A percentile compares a stretch with the other conserved stretches of the same genome.
These are phyloP conservation scores for Aphaenogaster rudis DNA, from an alignment of 1,140 invertebrate genomes.

Conservation along the genomic window DNA sequence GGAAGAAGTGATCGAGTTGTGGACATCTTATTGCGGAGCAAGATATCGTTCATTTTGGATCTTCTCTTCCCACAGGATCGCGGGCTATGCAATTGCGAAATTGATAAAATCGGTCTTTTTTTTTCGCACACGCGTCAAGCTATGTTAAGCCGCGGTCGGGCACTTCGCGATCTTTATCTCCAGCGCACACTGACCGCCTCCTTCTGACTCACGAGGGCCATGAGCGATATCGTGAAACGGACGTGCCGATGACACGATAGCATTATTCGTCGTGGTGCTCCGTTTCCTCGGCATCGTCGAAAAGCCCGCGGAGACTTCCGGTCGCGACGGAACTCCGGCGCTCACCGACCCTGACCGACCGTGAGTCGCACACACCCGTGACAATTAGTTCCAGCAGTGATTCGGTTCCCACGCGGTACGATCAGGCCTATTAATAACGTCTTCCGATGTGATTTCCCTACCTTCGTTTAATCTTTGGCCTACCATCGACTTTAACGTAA, in stretches of 20 bases:
- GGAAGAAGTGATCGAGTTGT: neutral
- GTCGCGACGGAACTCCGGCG: constrained; percentile 41
- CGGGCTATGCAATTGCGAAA: neutral
- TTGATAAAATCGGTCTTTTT: constrained; percentile 34
- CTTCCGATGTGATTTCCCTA: constrained; percentile 41
- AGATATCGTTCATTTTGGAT: neutral
- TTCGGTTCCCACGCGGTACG: constrained; percentile 58
- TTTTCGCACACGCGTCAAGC: constrained; percentile 11
- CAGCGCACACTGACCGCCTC: neutral
- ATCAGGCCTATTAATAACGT: constrained; percentile 57
- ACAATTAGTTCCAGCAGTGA: constrained; percentile 67
- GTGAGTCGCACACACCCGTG: constrained; percentile 55
- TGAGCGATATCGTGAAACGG: constrained; percentile 52
- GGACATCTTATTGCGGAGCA: no score
- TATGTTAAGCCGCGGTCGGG: constrained; percentile 21
- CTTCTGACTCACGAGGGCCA: constrained; percentile 32
- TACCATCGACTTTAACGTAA: neutral
- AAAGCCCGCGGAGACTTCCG: constrained; percentile 51
- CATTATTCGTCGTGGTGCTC: constrained; percentile 48
- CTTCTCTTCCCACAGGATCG: neutral
- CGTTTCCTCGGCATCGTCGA: constrained; percentile 52
- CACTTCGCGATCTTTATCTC: constrained; percentile 36
- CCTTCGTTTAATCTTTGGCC: neutral
- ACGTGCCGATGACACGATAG: constrained; percentile 62
- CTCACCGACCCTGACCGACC: constrained; percentile 61